These are phyloP conservation scores for Athene cunicularia DNA, from an alignment of 2,113 vertebrate species.

Conservation along the genomic window DNA sequence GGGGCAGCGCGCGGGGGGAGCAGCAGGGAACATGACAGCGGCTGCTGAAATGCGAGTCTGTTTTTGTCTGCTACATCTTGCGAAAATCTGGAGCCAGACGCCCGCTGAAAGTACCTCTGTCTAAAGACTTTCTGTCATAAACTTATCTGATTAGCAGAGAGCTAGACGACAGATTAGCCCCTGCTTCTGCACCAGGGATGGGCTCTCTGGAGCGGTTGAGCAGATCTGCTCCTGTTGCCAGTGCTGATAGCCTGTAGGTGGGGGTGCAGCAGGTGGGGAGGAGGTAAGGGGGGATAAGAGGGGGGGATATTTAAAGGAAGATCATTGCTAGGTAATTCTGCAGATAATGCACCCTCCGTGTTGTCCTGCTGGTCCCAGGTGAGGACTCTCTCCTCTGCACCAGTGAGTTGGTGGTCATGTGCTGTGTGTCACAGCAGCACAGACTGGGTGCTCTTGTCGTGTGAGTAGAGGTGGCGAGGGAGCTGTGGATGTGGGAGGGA, in stretches of 20 bases:
- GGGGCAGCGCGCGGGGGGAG: neutral
- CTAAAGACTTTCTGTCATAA: constrained; percentile 54
- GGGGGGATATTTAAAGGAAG: constrained; percentile 44
- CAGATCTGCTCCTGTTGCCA: neutral
- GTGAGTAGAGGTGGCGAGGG: constrained; percentile 38
- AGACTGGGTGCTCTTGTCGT: neutral
- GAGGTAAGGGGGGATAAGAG: neutral
- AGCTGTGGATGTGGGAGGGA: neutral
- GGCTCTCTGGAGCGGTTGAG: neutral
- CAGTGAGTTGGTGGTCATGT: constrained; percentile 13
- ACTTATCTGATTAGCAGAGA: constrained; percentile 65
- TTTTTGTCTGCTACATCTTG: neutral
- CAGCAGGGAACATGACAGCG: neutral
- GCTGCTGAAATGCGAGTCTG: neutral
- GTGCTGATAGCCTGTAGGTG: neutral
- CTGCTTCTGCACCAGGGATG: neutral
- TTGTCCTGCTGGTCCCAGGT: constrained; percentile 8
- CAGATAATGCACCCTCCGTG: constrained; percentile 13
- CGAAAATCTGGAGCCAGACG: constrained; percentile 44
- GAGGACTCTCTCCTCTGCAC: neutral
- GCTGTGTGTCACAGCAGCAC: constrained; percentile 33
- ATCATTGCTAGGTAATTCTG: neutral
- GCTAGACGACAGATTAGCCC: constrained; percentile 47
- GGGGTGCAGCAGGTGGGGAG: neutral
- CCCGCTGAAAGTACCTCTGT: constrained; percentile 28